phyloP scores from a whole-genome alignment of 2,113 vertebrate genomes.

The Verasper variegatus region DNA sequence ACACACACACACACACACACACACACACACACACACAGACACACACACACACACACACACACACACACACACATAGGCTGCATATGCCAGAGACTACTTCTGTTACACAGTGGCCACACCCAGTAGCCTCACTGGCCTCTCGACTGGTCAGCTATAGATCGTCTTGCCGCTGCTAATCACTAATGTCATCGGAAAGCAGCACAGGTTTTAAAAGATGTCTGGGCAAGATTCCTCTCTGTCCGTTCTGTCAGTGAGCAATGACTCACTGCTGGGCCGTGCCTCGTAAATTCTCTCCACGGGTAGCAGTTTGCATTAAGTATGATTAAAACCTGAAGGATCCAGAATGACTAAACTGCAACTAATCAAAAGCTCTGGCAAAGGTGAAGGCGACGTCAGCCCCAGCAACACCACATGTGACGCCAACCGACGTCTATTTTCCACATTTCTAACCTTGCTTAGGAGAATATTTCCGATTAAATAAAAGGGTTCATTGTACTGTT shows the following conservation, averaged over 20 bases:
- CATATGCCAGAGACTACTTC: conserved; percentile 1
- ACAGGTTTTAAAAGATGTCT: conserved; percentile 13
- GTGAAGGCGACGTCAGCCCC: conserved; percentile 27
- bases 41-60: no score
- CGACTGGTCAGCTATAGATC: no score
- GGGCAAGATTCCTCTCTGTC: conserved; percentile 17
- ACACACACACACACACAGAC: no score
- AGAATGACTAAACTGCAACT: conserved; percentile 47
- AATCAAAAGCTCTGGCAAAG: conserved; percentile 43
- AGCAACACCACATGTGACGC: conserved; percentile 36
- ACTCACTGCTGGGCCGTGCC: conserved; percentile 52
- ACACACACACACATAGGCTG: no score
- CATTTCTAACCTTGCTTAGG: neutral
- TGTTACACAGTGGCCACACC: conserved; percentile 21
- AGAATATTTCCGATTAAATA: conserved; percentile 7
- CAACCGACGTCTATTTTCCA: conserved; percentile 24
- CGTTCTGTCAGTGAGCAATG: conserved; percentile 46
- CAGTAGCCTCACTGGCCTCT: conserved; percentile 7
- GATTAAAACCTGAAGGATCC: conserved; percentile 37
- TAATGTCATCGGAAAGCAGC: no score
- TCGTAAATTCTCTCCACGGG: conserved; percentile 60
- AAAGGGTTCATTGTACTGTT: conserved; percentile 42
- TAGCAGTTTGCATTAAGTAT: conserved; percentile 30
- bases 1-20: neutral
- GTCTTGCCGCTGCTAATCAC: neutral